Percentiles rank a stretch among this genome's conserved stretches.
Conservation (phyloP, 2,797 vertebrate genomes). For the Coregonus suidteri region DNA sequence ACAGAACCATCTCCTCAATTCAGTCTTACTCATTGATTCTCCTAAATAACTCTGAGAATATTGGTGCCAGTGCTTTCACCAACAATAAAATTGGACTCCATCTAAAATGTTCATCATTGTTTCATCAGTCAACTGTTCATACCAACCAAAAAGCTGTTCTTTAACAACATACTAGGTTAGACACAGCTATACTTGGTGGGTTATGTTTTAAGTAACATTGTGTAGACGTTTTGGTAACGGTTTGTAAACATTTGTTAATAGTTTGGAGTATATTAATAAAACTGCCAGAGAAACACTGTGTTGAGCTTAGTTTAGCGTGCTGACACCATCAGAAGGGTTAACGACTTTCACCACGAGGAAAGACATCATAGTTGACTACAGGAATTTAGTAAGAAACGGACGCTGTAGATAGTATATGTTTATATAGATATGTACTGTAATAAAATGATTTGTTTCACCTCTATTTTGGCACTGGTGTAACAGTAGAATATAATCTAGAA, state of each 20-base stretch:
- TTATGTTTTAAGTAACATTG: not conserved
- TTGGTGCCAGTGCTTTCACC: no score
- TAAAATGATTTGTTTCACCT: constrained; percentile 60
- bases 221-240: not conserved
- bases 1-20: not conserved
- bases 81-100: no score
- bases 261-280: not conserved
- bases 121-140: no score
- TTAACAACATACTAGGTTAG: not conserved
- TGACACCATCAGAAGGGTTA: constrained; percentile 38
- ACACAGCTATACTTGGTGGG: not conserved
- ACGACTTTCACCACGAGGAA: constrained; percentile 14
- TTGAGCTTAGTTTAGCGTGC: constrained; percentile 18
- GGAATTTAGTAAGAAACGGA: constrained; percentile 43
- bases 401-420: constrained; percentile 30
- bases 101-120: no score
- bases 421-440: constrained; percentile 41
- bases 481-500: constrained; percentile 62
- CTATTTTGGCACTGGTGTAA: constrained; percentile 78
- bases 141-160: no score
- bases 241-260: not conserved
- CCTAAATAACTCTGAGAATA: not conserved
- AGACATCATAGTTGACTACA: constrained; percentile 33
- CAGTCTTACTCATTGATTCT: not conserved
- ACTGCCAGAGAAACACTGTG: constrained; percentile 26